A percentile compares a stretch with the other conserved stretches of the same genome.
These are phyloP conservation scores for Drosophila greeni DNA, from an alignment of 2,888 invertebrate species.

Conservation along the genomic window DNA sequence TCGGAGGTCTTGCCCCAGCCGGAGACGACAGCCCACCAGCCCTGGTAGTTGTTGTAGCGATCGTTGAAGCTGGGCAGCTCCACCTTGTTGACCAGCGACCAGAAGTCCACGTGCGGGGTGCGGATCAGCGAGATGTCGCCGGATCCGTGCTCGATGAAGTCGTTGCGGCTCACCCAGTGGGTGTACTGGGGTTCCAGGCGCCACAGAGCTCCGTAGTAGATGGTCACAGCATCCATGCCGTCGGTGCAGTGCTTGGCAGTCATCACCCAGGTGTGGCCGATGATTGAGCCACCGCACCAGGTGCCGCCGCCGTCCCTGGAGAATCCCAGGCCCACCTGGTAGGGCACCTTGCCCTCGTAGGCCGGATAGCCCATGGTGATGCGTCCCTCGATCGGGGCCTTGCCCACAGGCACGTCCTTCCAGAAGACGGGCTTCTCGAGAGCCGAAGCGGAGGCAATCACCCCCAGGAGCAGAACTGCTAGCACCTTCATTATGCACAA, in stretches of 20 bases:
- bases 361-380: constrained; percentile 69
- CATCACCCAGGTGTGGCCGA: constrained; percentile 62
- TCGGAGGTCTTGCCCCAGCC: constrained; percentile 67
- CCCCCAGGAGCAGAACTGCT: constrained; percentile 21
- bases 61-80: constrained; percentile 53
- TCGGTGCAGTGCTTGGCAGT: constrained; percentile 73
- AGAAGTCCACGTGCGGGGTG: constrained; percentile 59
- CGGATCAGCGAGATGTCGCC: constrained; percentile 63
- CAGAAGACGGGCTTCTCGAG: constrained; percentile 35
- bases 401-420: constrained; percentile 48
- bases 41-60: constrained; percentile 51
- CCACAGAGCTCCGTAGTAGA: constrained; percentile 62
- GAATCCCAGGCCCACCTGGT: constrained; percentile 67
- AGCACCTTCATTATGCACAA: constrained; percentile 22
- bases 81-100: constrained; percentile 47
- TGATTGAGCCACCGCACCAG: constrained; percentile 72
- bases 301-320: constrained; percentile 42
- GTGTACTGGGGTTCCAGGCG: constrained; percentile 58
- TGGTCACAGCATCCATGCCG: constrained; percentile 49
- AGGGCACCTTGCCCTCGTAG: constrained; percentile 60
- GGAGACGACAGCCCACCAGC: constrained; percentile 53
- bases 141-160: constrained; percentile 54
- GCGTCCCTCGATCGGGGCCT: constrained; percentile 52
- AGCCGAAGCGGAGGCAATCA: constrained; percentile 28
- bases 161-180: constrained; percentile 49